phyloP scores from a whole-genome alignment of 2,113 vertebrate species.

The Zeus faber region DNA sequence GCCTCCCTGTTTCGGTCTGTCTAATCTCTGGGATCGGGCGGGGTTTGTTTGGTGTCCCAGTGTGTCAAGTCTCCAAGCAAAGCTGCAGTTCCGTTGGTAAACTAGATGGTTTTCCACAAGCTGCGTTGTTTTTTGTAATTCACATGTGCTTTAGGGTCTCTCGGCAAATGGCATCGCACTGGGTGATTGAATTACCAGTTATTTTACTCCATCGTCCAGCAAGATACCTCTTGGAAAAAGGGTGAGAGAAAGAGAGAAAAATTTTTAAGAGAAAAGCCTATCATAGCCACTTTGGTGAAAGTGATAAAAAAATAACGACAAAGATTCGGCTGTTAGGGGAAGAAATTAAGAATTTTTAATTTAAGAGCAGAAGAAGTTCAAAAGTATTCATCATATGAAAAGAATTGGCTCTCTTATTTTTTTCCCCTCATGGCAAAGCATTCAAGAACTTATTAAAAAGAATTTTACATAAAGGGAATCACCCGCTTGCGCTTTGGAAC shows the following conservation, averaged over 20 bases:
- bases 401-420: constrained; percentile 37
- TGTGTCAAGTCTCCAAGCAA: constrained; percentile 45
- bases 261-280: background rate
- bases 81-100: constrained; percentile 34
- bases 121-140: constrained; percentile 47
- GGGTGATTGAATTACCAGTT: constrained; percentile 48
- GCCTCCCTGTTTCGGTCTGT: constrained; percentile 47
- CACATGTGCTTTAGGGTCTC: constrained; percentile 35
- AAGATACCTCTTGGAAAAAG: constrained; percentile 40
- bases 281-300: too few relatives aligned
- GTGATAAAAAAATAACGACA: constrained; percentile 9
- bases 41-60: constrained; percentile 22
- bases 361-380: constrained; percentile 57
- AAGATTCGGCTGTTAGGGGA: constrained; percentile 35
- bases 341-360: constrained; percentile 48
- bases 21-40: too few relatives aligned
- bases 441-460: constrained; percentile 71
- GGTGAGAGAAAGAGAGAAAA: background rate
- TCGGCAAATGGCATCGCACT: constrained; percentile 40
- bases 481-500: constrained; percentile 86
- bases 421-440: constrained; percentile 44
- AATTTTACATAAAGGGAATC: constrained; percentile 73
- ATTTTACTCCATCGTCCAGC: constrained; percentile 36
- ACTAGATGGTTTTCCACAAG: too few relatives aligned
- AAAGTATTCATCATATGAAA: constrained; percentile 56